A percentile compares a stretch with the other conserved stretches of the same genome.
phyloP scores from a whole-genome alignment of 2,888 invertebrate genomes.

The Parthenolecanium corni region DNA sequence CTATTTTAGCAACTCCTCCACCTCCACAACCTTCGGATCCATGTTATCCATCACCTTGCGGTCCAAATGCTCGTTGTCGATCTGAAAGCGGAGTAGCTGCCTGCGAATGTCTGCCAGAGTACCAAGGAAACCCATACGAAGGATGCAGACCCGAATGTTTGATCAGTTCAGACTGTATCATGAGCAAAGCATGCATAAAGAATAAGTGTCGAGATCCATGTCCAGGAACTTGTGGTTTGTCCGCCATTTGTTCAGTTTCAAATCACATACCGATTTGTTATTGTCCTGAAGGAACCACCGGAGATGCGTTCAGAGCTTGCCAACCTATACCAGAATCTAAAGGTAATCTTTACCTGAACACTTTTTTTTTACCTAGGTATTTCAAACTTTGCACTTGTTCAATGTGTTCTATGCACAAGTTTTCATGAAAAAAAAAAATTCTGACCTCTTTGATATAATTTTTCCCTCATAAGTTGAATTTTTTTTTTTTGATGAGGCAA shows the following conservation, averaged over 20 bases:
- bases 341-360: not conserved
- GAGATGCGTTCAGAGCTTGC: slow-evolving; percentile 48
- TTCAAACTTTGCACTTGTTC: no score
- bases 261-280: slow-evolving; percentile 69
- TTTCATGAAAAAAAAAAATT: not conserved
- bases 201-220: slow-evolving; percentile 64
- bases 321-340: slow-evolving; percentile 28
- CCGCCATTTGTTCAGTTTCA: slow-evolving; percentile 60
- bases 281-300: slow-evolving; percentile 53
- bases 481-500: no score
- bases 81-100: slow-evolving; percentile 53
- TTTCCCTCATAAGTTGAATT: not conserved
- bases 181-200: slow-evolving; percentile 54
- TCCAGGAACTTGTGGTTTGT: slow-evolving; percentile 61
- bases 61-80: slow-evolving; percentile 38
- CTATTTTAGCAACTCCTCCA: slow-evolving; percentile 12
- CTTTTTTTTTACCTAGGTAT: not conserved
- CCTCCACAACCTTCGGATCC: slow-evolving; percentile 34
- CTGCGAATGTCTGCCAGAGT: slow-evolving; percentile 56
- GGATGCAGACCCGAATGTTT: slow-evolving; percentile 36
- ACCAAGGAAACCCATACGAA: slow-evolving; percentile 56
- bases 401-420: not conserved
- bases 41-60: slow-evolving; percentile 40
- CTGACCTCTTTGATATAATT: not conserved
- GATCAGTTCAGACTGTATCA: slow-evolving; percentile 54